Percentiles rank a stretch among this genome's conserved stretches.
These are phyloP conservation scores for Apotomis turbidana DNA, from an alignment of 2,888 invertebrate genomes.

Conservation along the genomic window DNA sequence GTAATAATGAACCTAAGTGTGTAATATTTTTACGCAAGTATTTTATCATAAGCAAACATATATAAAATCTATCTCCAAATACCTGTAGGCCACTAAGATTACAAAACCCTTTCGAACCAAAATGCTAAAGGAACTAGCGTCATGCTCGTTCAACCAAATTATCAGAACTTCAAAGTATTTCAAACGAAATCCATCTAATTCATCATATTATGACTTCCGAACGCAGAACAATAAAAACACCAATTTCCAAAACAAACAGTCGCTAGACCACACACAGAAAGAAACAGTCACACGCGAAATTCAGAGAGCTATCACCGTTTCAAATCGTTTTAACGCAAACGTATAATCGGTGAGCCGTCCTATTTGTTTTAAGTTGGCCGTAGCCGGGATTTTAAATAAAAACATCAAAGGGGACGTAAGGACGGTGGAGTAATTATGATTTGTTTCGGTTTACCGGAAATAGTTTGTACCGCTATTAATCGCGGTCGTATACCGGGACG, in stretches of 20 bases:
- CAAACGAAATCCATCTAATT: constrained; percentile 7
- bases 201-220: constrained; percentile 28
- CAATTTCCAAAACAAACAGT: constrained; percentile 39
- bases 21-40: too few species aligned
- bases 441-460: constrained; percentile 82
- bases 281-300: constrained; percentile 66
- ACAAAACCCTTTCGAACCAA: too few species aligned
- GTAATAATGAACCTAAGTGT: too few species aligned
- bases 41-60: too few species aligned
- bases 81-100: too few species aligned
- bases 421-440: constrained; percentile 81
- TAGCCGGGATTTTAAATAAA: constrained; percentile 79
- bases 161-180: neutral
- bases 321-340: constrained; percentile 81
- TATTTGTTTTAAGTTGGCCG: constrained; percentile 83
- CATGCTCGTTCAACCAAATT: neutral
- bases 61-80: too few species aligned
- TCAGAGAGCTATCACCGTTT: constrained; percentile 78
- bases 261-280: constrained; percentile 78
- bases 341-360: constrained; percentile 79
- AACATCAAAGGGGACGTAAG: constrained; percentile 81
- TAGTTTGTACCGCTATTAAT: constrained; percentile 81
- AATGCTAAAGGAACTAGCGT: neutral
- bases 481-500: constrained; percentile 72
- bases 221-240: constrained; percentile 27